Percentiles rank a stretch among this genome's conserved stretches.
phyloP scores from a whole-genome alignment of 2,888 invertebrate genomes.

The Drosophila falleni region DNA sequence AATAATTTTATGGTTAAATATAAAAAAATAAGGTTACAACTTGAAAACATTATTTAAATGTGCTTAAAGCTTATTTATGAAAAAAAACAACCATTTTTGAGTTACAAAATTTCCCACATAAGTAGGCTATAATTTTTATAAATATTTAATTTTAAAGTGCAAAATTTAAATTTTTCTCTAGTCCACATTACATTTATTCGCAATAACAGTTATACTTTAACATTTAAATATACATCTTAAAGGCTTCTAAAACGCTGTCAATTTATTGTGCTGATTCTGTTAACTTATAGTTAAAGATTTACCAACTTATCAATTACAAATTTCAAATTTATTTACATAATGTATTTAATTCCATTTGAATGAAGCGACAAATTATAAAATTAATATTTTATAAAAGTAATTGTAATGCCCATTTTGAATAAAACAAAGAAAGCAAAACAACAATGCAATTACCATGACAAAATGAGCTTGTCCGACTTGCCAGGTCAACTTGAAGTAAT shows the following conservation, averaged over 20 bases:
- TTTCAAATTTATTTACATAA: not conserved
- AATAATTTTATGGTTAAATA: too few relatives aligned
- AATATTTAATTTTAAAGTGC: slow-evolving; percentile 1
- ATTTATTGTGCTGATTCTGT: too few relatives aligned
- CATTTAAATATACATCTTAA: not conserved
- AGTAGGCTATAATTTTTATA: not conserved
- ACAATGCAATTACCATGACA: slow-evolving; percentile 33
- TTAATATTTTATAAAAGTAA: slow-evolving; percentile 13
- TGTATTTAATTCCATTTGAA: slow-evolving; percentile 12
- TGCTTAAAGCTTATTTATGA: too few relatives aligned
- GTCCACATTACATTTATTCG: too few relatives aligned
- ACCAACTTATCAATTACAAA: not conserved
- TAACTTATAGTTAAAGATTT: not conserved
- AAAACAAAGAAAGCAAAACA: slow-evolving; percentile 16
- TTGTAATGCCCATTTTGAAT: not conserved
- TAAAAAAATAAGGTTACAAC: not conserved
- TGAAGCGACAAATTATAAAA: not conserved
- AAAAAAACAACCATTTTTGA: too few relatives aligned
- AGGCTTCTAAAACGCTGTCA: too few relatives aligned
- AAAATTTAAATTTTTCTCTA: not conserved
- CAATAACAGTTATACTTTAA: not conserved
- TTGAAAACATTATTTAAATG: too few relatives aligned
- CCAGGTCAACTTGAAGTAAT: slow-evolving; percentile 7
- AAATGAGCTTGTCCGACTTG: slow-evolving; percentile 30
- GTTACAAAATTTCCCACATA: not conserved